Percentiles rank a stretch among this genome's conserved stretches.
Evolutionary conservation across 2,113 vertebrate species (phyloP).

Genomic region (Ia io): DNA sequence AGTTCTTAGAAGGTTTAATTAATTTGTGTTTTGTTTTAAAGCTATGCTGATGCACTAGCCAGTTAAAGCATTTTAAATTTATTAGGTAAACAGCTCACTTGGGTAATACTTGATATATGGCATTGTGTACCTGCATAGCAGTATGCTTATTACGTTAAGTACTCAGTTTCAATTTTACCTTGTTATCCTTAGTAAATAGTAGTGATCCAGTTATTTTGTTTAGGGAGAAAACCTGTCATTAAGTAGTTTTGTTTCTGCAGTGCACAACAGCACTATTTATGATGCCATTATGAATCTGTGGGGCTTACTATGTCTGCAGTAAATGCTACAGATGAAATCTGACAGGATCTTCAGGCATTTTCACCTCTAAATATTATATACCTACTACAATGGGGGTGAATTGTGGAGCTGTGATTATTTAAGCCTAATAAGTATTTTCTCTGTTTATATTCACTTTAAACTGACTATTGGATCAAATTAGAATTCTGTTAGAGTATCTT

Average conservation of each 20-base stretch:
- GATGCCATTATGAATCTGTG: constrained; percentile 49
- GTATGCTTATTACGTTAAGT: constrained; percentile 65
- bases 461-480: neutral
- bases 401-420: neutral
- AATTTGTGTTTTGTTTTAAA: constrained; percentile 77
- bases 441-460: neutral
- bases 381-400: neutral
- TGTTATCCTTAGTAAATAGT: constrained; percentile 74
- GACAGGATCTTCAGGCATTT: constrained; percentile 46
- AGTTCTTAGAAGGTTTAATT: constrained; percentile 67
- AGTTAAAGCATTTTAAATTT: constrained; percentile 46
- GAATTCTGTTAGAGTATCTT: neutral
- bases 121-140: constrained; percentile 54
- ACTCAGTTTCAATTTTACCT: constrained; percentile 63
- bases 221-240: constrained; percentile 54
- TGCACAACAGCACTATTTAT: constrained; percentile 49
- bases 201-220: constrained; percentile 56
- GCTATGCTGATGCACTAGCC: constrained; percentile 68
- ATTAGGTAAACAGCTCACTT: constrained; percentile 70
- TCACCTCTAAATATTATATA: constrained; percentile 52
- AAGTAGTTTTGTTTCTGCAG: constrained; percentile 70
- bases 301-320: neutral
- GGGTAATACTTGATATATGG: constrained; percentile 64
- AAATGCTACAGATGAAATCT: constrained; percentile 60
- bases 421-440: neutral